Evolutionary conservation across 2,113 vertebrate genomes (phyloP).

Genomic region (Ciconia stormi): DNA sequence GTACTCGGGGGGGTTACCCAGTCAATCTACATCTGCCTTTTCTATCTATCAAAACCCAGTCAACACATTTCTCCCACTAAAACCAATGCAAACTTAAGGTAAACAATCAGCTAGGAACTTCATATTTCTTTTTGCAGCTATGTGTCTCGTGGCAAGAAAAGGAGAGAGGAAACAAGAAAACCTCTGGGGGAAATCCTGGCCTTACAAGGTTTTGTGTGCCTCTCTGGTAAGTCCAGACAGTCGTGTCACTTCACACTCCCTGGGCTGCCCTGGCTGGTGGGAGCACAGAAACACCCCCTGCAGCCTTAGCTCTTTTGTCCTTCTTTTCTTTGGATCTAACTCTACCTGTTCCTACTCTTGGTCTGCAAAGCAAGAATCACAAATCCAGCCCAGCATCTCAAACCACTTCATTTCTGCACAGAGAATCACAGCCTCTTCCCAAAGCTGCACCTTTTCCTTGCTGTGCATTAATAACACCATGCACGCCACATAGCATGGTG

Average conservation of each 20-base stretch:
- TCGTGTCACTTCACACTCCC: not conserved
- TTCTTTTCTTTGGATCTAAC: not conserved
- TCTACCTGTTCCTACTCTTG: not conserved
- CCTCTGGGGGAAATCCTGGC: not conserved
- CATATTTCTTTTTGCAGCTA: not conserved
- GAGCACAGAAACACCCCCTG: not conserved
- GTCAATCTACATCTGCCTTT: not conserved
- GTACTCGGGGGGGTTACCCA: not conserved
- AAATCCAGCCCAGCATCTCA: not conserved
- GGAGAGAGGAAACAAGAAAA: not conserved
- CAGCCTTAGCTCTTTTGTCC: not conserved
- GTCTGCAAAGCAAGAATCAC: not conserved
- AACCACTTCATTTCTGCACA: fast-evolving
- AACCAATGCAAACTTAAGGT: not conserved
- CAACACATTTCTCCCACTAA: not conserved
- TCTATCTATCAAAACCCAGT: not conserved
- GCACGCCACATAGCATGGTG: fast-evolving
- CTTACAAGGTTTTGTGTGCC: not conserved
- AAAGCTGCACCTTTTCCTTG: not conserved
- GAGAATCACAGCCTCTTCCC: not conserved
- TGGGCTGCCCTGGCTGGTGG: not conserved
- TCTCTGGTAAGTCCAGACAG: not conserved
- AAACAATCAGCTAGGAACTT: not conserved
- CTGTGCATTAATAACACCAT: not conserved
- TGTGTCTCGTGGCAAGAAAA: not conserved